phyloP scores from a whole-genome alignment of 1,140 invertebrate species.

The Papilio polytes region DNA sequence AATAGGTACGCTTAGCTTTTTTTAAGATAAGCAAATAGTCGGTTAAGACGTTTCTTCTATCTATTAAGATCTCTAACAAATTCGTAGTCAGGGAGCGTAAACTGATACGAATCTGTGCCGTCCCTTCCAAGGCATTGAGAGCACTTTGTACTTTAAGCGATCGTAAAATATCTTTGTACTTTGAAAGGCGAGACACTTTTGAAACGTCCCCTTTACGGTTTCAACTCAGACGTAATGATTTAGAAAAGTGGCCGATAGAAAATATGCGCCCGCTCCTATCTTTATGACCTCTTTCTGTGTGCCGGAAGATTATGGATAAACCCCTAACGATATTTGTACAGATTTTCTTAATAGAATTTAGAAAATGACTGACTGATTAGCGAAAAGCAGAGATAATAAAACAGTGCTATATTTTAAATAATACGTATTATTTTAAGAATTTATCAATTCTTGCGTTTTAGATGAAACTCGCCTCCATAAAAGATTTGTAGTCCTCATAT shows the following conservation, averaged over 20 bases:
- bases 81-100: constrained; percentile 35
- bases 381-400: no score
- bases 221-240: constrained; percentile 35
- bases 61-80: constrained; percentile 31
- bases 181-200: constrained; percentile 32
- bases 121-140: constrained; percentile 17
- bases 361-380: no score
- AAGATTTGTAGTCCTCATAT: no score
- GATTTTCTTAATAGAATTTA: background rate
- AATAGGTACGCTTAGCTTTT: no score
- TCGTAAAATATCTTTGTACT: constrained; percentile 39
- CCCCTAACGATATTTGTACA: background rate
- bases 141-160: constrained; percentile 34
- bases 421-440: no score
- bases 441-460: no score
- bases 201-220: constrained; percentile 32
- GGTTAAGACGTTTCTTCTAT: background rate
- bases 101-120: constrained; percentile 31
- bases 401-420: no score
- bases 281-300: background rate
- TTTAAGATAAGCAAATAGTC: constrained; percentile 13
- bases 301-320: background rate
- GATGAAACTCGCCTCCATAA: no score
- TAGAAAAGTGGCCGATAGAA: constrained; percentile 37
- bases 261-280: constrained; percentile 23